A percentile compares a stretch with the other conserved stretches of the same genome.
These are phyloP conservation scores for Phaetusa simplex DNA, from an alignment of 2,113 vertebrate genomes.

Conservation along the genomic window DNA sequence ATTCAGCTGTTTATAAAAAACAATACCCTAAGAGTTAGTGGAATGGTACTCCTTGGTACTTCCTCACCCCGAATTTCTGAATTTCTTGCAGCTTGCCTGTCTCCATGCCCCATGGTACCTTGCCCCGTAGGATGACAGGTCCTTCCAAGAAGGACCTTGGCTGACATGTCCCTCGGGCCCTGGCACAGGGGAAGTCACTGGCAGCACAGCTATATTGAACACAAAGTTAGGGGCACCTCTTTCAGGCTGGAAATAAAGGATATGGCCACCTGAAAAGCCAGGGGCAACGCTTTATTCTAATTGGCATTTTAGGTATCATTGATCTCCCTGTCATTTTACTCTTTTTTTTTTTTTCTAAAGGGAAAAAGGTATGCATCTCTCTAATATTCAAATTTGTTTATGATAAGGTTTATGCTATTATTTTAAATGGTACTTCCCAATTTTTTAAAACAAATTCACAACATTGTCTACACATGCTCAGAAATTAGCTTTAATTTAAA, in stretches of 20 bases:
- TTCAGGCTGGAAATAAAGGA: background rate
- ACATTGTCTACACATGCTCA: background rate
- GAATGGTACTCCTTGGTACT: background rate
- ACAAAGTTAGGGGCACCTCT: background rate
- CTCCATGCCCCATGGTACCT: background rate
- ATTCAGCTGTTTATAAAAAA: background rate
- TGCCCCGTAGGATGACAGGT: background rate
- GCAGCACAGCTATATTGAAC: rapidly evolving
- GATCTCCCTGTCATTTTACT: background rate
- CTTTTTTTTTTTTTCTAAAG: background rate
- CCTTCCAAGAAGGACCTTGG: background rate
- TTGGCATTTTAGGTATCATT: background rate
- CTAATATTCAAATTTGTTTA: background rate
- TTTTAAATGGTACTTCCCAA: background rate
- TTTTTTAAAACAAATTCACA: background rate
- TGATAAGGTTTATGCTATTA: background rate
- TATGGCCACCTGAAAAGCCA: background rate
- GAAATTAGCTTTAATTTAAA: background rate
- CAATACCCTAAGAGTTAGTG: background rate
- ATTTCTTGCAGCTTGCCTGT: background rate
- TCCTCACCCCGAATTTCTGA: background rate
- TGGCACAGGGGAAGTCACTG: background rate
- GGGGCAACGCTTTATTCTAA: background rate
- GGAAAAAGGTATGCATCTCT: background rate
- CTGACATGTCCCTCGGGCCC: background rate